Conservation (phyloP, 2,797 vertebrate genomes). For the Zonotrichia albicollis region DNA sequence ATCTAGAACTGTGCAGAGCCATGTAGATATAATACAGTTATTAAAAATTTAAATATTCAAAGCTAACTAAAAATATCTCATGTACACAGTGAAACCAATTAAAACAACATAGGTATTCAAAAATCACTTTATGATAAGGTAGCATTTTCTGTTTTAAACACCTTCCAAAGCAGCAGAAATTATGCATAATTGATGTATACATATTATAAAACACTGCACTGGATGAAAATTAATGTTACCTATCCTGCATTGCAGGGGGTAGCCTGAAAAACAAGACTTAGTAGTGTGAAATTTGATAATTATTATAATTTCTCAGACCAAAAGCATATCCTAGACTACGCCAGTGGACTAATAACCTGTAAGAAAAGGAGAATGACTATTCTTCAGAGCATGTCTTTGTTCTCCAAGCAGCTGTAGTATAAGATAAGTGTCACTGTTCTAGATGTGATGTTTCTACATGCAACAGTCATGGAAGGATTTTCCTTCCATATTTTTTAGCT, state of each 20-base stretch:
- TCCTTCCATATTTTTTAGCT: neutral
- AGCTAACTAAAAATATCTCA: neutral
- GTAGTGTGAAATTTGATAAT: neutral
- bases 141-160: neutral
- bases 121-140: neutral
- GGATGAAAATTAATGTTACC: neutral
- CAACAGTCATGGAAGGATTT: neutral
- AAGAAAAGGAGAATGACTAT: neutral
- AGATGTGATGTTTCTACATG: neutral
- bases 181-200: neutral
- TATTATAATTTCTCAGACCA: neutral
- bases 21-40: neutral
- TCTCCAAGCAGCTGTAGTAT: neutral
- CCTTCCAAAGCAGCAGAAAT: neutral
- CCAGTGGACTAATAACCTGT: neutral
- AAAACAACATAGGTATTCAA: neutral
- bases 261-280: neutral
- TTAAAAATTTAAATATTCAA: neutral
- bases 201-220: neutral
- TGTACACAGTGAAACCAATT: neutral
- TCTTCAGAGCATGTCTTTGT: neutral
- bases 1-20: neutral
- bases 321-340: neutral
- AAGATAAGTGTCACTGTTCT: neutral
- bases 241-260: neutral